A percentile compares a stretch with the other conserved stretches of the same genome.
These are phyloP conservation scores for Dromiciops gliroides DNA, from an alignment of 2,113 vertebrate species.

Conservation along the genomic window DNA sequence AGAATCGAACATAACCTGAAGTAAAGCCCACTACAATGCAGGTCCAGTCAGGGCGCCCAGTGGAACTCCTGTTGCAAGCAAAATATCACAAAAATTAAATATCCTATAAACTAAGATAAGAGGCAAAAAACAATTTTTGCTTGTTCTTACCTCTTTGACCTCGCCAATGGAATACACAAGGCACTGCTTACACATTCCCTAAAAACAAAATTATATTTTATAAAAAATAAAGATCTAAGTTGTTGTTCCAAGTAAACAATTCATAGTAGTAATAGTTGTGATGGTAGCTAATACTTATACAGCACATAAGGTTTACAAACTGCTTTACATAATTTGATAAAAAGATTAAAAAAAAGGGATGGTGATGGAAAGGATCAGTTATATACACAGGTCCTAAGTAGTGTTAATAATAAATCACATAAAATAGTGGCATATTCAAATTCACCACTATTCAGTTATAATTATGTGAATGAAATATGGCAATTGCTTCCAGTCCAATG, in stretches of 20 bases:
- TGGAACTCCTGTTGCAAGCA: slow-evolving; percentile 91
- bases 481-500: neutral
- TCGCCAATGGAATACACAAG: slow-evolving; percentile 95
- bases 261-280: neutral
- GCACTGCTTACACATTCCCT: slow-evolving; percentile 94
- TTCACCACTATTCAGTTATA: neutral
- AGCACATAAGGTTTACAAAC: neutral
- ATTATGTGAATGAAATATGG: neutral
- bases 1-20: slow-evolving; percentile 96
- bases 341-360: neutral
- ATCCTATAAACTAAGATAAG: neutral
- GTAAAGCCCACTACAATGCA: slow-evolving; percentile 97
- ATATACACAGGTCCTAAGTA: neutral
- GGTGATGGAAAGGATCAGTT: neutral
- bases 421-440: neutral
- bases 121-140: neutral
- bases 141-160: slow-evolving; percentile 95
- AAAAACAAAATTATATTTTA: slow-evolving; percentile 55
- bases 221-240: neutral
- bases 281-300: neutral
- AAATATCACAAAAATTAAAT: neutral
- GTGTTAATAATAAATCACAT: neutral
- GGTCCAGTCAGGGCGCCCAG: slow-evolving; percentile 98
- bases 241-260: neutral
- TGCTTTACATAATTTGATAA: neutral